A percentile compares a stretch with the other conserved stretches of the same genome.
These are phyloP conservation scores for Leguminivora glycinivorella DNA, from an alignment of 1,140 invertebrate species.

Conservation along the genomic window DNA sequence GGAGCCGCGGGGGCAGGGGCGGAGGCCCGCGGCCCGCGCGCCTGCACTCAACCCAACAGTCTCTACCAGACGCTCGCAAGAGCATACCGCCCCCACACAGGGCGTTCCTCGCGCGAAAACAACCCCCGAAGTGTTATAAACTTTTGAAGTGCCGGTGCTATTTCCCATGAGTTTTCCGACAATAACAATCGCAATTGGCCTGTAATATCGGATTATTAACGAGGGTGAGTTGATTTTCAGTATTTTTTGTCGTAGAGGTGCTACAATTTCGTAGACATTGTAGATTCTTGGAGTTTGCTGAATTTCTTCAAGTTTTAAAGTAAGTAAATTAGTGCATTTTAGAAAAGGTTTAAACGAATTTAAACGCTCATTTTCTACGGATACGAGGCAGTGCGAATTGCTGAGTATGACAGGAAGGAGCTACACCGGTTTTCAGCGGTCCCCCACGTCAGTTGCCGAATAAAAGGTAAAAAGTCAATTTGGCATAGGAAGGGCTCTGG, in stretches of 20 bases:
- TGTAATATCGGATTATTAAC: slow-evolving; percentile 54
- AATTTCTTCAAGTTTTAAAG: slow-evolving; percentile 14
- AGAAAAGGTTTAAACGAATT: slow-evolving; percentile 22
- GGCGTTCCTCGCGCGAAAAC: slow-evolving; percentile 52
- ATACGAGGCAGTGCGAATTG: slow-evolving; percentile 35
- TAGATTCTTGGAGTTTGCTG: slow-evolving; percentile 30
- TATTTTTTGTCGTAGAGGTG: slow-evolving; percentile 44
- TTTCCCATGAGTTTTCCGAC: slow-evolving; percentile 43
- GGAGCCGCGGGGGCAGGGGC: slow-evolving; percentile 61
- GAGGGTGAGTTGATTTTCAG: slow-evolving; percentile 39
- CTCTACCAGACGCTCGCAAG: slow-evolving; percentile 67
- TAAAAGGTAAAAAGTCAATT: slow-evolving; percentile 79
- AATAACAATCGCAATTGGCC: slow-evolving; percentile 34
- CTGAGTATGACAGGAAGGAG: slow-evolving; percentile 44
- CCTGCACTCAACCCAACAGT: slow-evolving; percentile 60
- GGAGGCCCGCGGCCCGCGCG: slow-evolving; percentile 51
- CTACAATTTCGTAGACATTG: slow-evolving; percentile 49
- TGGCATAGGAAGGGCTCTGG: slow-evolving; percentile 71
- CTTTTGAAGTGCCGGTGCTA: slow-evolving; percentile 65
- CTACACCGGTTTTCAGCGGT: slow-evolving; percentile 58
- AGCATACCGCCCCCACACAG: slow-evolving; percentile 69
- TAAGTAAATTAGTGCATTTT: slow-evolving; percentile 2
- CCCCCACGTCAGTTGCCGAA: slow-evolving; percentile 75
- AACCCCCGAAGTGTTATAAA: slow-evolving; percentile 62
- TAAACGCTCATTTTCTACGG: slow-evolving; percentile 18